phyloP scores from a whole-genome alignment of 2,797 vertebrate genomes.

The Paramormyrops hopkinsi region DNA sequence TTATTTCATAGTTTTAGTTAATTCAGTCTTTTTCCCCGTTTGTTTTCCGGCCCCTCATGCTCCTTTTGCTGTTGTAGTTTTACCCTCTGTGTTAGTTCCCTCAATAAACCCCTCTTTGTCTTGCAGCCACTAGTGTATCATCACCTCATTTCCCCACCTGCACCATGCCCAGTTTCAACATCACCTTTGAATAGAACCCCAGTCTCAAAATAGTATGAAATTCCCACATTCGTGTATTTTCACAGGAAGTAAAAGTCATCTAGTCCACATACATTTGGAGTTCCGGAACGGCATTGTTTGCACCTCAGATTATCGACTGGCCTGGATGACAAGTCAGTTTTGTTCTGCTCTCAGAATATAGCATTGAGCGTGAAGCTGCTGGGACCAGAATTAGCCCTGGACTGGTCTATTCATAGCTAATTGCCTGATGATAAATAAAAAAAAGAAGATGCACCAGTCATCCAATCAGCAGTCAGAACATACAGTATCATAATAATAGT shows the following conservation, averaged over 20 bases:
- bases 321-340: neutral
- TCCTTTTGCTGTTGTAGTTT: neutral
- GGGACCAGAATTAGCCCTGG: neutral
- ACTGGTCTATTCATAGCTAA: constrained; percentile 4
- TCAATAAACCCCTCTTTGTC: neutral
- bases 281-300: neutral
- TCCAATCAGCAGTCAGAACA: neutral
- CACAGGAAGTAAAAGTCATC: neutral
- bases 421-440: constrained; percentile 12
- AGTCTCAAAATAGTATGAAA: neutral
- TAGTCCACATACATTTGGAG: neutral
- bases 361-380: neutral
- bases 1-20: neutral
- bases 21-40: neutral
- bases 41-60: neutral
- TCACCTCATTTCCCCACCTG: neutral
- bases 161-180: neutral
- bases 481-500: constrained; percentile 2
- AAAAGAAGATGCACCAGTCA: neutral
- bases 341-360: neutral
- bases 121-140: neutral
- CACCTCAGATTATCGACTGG: neutral
- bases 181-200: neutral
- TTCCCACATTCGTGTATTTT: neutral
- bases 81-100: neutral